Conservation (phyloP, 2,113 vertebrate species). For the Equus quagga region DNA sequence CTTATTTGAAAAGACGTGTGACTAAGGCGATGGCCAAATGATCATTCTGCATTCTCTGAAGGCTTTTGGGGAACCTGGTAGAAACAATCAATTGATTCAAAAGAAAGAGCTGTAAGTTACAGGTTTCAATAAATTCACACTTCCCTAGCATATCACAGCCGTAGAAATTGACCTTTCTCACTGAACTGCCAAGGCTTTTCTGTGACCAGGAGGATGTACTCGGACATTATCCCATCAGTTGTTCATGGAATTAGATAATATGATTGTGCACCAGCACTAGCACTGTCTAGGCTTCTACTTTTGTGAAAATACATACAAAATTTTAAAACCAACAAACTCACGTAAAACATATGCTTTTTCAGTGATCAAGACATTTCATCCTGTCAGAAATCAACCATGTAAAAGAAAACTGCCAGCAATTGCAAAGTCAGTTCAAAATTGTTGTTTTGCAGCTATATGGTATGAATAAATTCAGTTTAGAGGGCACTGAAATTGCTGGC, state of each 20-base stretch:
- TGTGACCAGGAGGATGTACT: neutral
- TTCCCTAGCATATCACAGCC: neutral
- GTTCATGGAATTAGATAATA: neutral
- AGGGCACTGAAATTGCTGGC: slow-evolving; percentile 54
- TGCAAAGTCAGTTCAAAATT: slow-evolving; percentile 55
- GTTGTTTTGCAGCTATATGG: neutral
- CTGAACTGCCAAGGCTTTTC: rapidly evolving
- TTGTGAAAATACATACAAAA: neutral
- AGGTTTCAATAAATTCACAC: neutral
- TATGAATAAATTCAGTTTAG: slow-evolving; percentile 25
- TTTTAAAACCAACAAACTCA: neutral
- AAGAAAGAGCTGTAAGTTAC: neutral
- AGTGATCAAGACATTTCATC: slow-evolving; percentile 30
- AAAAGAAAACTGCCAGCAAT: slow-evolving; percentile 31
- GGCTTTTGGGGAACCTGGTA: neutral
- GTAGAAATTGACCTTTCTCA: neutral
- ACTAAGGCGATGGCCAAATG: neutral
- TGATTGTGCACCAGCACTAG: neutral
- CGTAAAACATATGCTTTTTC: slow-evolving; percentile 15
- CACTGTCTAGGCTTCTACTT: neutral
- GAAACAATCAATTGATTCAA: neutral
- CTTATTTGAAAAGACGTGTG: neutral
- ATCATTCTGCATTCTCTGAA: neutral
- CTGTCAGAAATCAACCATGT: neutral
- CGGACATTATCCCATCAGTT: neutral